phyloP scores from a whole-genome alignment of 1,140 invertebrate species.

The Cataglyphis hispanica region DNA sequence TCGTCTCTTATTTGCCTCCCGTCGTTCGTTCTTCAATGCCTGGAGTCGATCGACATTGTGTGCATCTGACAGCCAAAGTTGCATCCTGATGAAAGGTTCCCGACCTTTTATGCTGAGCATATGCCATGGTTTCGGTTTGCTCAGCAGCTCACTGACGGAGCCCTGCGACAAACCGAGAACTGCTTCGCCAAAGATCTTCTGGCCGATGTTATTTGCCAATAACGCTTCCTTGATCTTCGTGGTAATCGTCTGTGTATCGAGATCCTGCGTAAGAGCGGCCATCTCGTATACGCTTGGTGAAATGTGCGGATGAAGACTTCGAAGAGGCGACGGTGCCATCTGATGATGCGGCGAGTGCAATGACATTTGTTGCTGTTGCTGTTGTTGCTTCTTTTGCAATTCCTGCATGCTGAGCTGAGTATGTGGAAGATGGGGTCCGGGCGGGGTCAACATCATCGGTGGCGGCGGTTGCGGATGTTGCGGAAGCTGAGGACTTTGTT shows the following conservation, averaged over 20 bases:
- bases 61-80: conserved; percentile 97
- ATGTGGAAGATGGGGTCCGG: conserved; percentile 82
- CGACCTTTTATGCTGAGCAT: conserved; percentile 99
- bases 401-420: conserved; percentile 88
- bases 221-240: conserved; percentile 99
- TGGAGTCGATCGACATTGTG: conserved; percentile 96
- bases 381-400: conserved; percentile 90
- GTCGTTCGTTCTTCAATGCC: conserved; percentile 94
- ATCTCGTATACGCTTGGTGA: conserved; percentile 97
- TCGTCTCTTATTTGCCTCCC: conserved; percentile 95
- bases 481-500: conserved; percentile 81
- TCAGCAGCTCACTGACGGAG: conserved; percentile 98
- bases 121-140: conserved; percentile 99
- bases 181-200: conserved; percentile 99
- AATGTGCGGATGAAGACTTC: conserved; percentile 92
- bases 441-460: conserved; percentile 84
- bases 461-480: conserved; percentile 82
- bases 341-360: conserved; percentile 88
- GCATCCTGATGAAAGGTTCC: conserved; percentile 99
- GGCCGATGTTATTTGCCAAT: conserved; percentile 98
- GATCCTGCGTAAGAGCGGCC: conserved; percentile 97
- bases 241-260: conserved; percentile 98
- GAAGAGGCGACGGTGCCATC: conserved; percentile 89
- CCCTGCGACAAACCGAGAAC: conserved; percentile 98
- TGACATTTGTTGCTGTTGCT: conserved; percentile 88